These are phyloP conservation scores for Corythaeola cristata DNA, from an alignment of 2,113 vertebrate genomes.

Conservation along the genomic window DNA sequence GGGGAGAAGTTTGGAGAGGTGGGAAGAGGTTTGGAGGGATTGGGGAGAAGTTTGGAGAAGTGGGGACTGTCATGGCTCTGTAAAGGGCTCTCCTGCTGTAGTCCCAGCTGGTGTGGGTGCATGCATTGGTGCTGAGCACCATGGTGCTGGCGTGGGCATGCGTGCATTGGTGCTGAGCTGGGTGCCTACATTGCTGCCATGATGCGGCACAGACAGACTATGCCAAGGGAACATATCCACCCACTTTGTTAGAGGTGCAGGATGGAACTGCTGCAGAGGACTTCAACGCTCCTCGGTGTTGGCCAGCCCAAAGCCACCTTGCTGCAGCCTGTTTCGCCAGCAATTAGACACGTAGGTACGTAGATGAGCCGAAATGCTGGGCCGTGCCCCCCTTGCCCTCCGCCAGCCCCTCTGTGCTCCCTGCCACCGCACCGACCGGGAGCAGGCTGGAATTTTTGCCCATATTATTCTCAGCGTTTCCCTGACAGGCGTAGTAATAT, in stretches of 20 bases:
- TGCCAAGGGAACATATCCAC: fast-evolving
- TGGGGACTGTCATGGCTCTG: fast-evolving
- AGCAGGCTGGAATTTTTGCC: not conserved
- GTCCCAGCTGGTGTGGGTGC: not conserved
- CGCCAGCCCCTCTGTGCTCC: not conserved
- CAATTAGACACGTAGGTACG: not conserved
- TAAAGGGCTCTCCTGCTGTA: not conserved
- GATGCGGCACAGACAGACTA: not conserved
- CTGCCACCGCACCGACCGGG: not conserved
- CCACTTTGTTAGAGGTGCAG: not conserved
- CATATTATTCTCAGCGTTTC: not conserved
- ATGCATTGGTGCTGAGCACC: fast-evolving
- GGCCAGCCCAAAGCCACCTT: not conserved
- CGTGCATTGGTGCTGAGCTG: not conserved
- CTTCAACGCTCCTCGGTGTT: not conserved
- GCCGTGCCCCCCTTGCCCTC: not conserved
- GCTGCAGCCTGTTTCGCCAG: not conserved
- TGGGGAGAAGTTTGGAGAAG: too few species aligned
- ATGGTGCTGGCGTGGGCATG: not conserved
- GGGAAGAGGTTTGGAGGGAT: too few species aligned
- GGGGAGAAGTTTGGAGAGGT: too few species aligned
- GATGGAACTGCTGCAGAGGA: not conserved
- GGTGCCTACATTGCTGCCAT: fast-evolving
- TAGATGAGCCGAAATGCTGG: not conserved
- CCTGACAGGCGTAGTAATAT: constrained; percentile 33